Evolutionary conservation across 2,113 vertebrate genomes (phyloP).

Genomic region (Rallus limicola): DNA sequence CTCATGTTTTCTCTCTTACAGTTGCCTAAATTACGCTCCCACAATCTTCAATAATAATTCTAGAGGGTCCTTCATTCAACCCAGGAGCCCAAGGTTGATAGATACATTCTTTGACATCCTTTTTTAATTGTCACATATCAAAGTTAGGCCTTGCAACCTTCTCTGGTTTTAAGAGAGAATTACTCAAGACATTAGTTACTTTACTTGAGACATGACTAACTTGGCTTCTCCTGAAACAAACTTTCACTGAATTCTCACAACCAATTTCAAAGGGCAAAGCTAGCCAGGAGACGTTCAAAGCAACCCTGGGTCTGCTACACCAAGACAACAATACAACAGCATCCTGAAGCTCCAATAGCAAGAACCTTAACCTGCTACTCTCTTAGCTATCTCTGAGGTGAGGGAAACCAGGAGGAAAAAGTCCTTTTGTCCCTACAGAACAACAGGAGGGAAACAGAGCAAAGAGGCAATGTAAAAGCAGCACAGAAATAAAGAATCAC

Average conservation of each 20-base stretch:
- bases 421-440: background rate
- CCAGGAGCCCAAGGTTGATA: background rate
- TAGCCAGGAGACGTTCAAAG: background rate
- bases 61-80: background rate
- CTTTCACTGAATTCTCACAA: background rate
- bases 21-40: background rate
- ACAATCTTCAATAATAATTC: background rate
- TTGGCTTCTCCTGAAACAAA: background rate
- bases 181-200: background rate
- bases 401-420: background rate
- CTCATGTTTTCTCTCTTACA: background rate
- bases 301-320: background rate
- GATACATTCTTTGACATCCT: background rate
- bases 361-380: background rate
- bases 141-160: background rate
- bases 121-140: background rate
- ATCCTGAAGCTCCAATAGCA: background rate
- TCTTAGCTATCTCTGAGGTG: background rate
- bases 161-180: background rate
- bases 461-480: background rate
- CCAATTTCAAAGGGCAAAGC: background rate
- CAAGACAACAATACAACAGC: background rate
- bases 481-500: background rate
- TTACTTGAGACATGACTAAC: background rate
- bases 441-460: background rate